Base-by-base conservation (phyloP, 2,113 vertebrate species). In the Dipodomys ordii region DNA sequence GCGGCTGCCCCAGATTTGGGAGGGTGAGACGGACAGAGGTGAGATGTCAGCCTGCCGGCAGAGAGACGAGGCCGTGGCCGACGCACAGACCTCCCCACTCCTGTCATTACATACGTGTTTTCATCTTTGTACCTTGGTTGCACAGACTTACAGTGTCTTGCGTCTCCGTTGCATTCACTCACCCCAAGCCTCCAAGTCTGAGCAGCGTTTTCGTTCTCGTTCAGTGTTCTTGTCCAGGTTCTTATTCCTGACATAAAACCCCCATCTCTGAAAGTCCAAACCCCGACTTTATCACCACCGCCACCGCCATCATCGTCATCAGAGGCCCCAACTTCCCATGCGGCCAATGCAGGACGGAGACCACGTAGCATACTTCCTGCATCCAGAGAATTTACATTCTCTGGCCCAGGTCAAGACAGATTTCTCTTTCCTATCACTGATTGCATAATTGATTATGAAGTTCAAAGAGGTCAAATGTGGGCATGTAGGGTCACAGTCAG, bases 1-100 rank as follows among this genome's bases (percentile, higher is more conserved):
- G 81, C 94, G 18, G 68, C 81, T 95, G 95, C 64, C 96, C 91
- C 74, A 93, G 92, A 95, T 95, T 90, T 93, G 13, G 62, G 49
- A 74, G 69, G 49, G 44, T 74, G 83, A 91, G 39, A 87, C 62
- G 49, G 69, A 76, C 8, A 64, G 78, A 95, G 94, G 92, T 97
- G 92, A 95, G 95, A 83, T 87, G 82, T 94, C 90, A 82, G 64
- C 7, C 44, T 32, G 62, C 82, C 64, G 83, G 86, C 87, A 83
- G 79, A 83, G 79, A 90, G 49, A 93, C 82, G 78, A 74, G 32
- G 69, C 22, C 22, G 27, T 18, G 20, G 67, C 84, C 39, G 78
- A 84, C 84, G 87, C 82, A 89, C 84, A 95, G 94, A 35, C 30
- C n/a, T n/a, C 53, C 13, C 69, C 2, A 0, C 53, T 72, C 62